Evolutionary conservation across 2,888 invertebrate species (phyloP), one percentile per base, ranked within the genome.

Genomic region (Helleia helle): DNA sequence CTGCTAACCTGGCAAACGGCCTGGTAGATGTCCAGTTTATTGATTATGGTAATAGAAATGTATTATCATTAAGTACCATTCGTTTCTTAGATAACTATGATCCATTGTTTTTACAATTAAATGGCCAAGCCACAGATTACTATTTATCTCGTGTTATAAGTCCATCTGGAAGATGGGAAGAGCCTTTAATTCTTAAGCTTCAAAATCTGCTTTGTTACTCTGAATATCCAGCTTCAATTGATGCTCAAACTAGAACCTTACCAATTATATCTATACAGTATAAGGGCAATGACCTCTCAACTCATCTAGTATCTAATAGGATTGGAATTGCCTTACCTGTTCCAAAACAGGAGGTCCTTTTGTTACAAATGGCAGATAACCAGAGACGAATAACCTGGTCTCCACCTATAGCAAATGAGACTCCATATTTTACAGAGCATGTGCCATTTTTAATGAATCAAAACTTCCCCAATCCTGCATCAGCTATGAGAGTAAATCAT

Each of bases 11-110:
- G 34, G 58, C 72, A 2, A 81, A 83, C 44, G 88, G 87, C 12
- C 69, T 86, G 40, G 86, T 91, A 36, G 87, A 89, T 50, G 88
- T 91, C n/a, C 86, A 87, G 42, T 91, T 91, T 51, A 83, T 91
- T 22, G 91, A 91, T 60, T 90, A 87, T 55, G 91, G 91, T 30
- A 90, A 90, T 56, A 84, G 79, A 49, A 89, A 89, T 51, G 63
- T 86, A 8, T 86, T 93, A 42, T 85, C 88, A 11, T 62, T 87
- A 38, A 83, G 77, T 27, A 87, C 88, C 44, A 84, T 91, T 31
- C 71, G 92, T 56, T 74, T 87, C 29, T 61, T 90, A 42, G 86
- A 87, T 34, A 72, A 61, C 29, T 86, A 88, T 56, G 74, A 77
- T 38, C 85, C 87, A 8, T 54, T 77, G 64, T 73, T 86, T 48